Percentiles rank a stretch among this genome's conserved stretches.
These are phyloP conservation scores for Coilia nasus DNA, from an alignment of 2,797 vertebrate genomes.

Conservation along the genomic window DNA sequence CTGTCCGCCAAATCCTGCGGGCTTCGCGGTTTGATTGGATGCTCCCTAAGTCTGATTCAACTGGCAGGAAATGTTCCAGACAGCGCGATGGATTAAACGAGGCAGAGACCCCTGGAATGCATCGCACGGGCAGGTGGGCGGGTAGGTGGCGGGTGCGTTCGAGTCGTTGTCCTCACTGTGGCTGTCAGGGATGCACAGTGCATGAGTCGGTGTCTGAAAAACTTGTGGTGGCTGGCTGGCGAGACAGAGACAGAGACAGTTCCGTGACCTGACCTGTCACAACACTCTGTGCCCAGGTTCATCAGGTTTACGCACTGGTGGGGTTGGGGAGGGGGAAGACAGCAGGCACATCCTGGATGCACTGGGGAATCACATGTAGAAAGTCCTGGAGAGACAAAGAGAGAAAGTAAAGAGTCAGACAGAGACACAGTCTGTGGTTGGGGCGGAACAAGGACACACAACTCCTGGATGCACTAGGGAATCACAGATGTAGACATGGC, in stretches of 20 bases:
- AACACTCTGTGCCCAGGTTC: neutral
- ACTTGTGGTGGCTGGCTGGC: no score
- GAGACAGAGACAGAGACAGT: no score
- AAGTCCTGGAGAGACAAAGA: neutral
- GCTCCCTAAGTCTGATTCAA: slow-evolving; percentile 35
- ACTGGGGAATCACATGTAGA: neutral
- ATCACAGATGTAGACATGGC: neutral
- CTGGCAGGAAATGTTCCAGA: slow-evolving; percentile 46
- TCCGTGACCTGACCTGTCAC: neutral
- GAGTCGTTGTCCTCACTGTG: neutral
- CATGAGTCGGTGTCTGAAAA: no score
- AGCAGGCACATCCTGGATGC: neutral
- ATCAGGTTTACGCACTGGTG: neutral
- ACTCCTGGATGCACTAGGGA: no score
- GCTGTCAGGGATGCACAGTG: neutral
- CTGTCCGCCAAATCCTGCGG: neutral
- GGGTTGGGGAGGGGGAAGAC: neutral
- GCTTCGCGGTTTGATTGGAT: slow-evolving; percentile 14
- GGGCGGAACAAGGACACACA: neutral
- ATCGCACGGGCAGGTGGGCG: slow-evolving; percentile 2
- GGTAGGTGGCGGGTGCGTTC: neutral
- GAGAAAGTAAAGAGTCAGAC: neutral
- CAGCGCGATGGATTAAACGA: slow-evolving; percentile 39
- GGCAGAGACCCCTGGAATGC: slow-evolving; percentile 11
- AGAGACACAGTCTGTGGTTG: neutral